A percentile compares a stretch with the other conserved stretches of the same genome.
These are phyloP conservation scores for Loxodonta africana DNA, from an alignment of 2,113 vertebrate genomes.

Conservation along the genomic window DNA sequence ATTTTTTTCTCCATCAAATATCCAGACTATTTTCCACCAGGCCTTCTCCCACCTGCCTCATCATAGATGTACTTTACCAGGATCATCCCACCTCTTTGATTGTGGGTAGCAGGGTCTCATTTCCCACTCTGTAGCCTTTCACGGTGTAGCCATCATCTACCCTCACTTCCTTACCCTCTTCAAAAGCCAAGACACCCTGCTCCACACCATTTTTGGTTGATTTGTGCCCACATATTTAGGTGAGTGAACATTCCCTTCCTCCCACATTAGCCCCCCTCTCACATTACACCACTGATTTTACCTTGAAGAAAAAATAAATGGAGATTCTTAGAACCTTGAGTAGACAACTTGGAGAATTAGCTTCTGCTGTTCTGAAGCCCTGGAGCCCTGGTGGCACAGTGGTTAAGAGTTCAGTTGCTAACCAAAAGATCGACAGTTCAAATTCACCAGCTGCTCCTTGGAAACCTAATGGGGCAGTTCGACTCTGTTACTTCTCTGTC, in stretches of 20 bases:
- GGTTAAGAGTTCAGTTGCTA: too few species aligned
- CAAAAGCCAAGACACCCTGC: not conserved
- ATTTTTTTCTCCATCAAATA: not conserved
- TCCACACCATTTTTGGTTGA: not conserved
- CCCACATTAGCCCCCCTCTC: not conserved
- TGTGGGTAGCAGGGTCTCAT: not conserved
- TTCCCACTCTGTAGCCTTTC: not conserved
- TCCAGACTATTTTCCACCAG: too few species aligned
- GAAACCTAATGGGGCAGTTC: too few species aligned
- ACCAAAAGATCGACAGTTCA: too few species aligned
- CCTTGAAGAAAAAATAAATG: not conserved
- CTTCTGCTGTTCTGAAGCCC: too few species aligned
- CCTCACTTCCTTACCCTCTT: not conserved
- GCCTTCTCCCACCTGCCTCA: not conserved
- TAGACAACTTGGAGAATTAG: not conserved
- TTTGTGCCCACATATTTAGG: not conserved
- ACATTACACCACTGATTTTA: not conserved
- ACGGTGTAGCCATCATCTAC: not conserved
- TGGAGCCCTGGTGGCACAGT: too few species aligned
- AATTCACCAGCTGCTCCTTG: too few species aligned
- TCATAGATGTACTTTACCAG: fast-evolving
- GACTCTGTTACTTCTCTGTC: too few species aligned
- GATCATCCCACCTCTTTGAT: fast-evolving
- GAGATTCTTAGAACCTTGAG: not conserved
- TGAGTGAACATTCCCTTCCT: not conserved